A percentile compares a stretch with the other conserved stretches of the same genome.
Conservation (phyloP, 2,888 invertebrate species). For the Drosophila picticornis region DNA sequence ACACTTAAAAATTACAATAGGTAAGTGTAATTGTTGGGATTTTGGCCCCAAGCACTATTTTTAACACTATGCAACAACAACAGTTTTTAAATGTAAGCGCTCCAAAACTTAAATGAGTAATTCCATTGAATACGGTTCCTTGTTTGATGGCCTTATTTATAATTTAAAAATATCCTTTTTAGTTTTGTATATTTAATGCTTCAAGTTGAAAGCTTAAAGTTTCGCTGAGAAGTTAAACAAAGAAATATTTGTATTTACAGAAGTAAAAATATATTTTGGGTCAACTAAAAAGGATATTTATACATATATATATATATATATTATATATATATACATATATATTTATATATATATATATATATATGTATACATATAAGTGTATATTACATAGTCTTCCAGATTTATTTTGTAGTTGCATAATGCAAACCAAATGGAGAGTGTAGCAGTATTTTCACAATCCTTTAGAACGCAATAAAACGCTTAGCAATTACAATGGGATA, state of each 20-base stretch:
- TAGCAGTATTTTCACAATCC: constrained; percentile 30
- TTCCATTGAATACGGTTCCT: background rate
- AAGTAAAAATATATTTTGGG: background rate
- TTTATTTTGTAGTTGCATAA: background rate
- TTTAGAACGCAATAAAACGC: background rate
- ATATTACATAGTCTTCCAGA: background rate
- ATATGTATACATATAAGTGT: background rate
- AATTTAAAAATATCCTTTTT: rapidly evolving
- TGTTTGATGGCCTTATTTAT: background rate
- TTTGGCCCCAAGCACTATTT: background rate
- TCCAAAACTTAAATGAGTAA: background rate
- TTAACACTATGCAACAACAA: background rate
- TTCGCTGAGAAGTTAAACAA: background rate
- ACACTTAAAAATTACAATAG: background rate
- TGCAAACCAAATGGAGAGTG: constrained; percentile 35
- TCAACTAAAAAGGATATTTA: background rate
- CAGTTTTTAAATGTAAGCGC: background rate
- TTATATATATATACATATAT: background rate
- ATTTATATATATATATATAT: background rate
- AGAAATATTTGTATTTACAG: background rate
- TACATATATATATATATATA: background rate
- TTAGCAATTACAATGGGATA: constrained; percentile 6
- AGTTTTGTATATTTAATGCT: background rate
- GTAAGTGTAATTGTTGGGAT: background rate
- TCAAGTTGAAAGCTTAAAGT: background rate